phyloP scores from a whole-genome alignment of 2,888 invertebrate genomes.

The Cremastobaeus sp. region DNA sequence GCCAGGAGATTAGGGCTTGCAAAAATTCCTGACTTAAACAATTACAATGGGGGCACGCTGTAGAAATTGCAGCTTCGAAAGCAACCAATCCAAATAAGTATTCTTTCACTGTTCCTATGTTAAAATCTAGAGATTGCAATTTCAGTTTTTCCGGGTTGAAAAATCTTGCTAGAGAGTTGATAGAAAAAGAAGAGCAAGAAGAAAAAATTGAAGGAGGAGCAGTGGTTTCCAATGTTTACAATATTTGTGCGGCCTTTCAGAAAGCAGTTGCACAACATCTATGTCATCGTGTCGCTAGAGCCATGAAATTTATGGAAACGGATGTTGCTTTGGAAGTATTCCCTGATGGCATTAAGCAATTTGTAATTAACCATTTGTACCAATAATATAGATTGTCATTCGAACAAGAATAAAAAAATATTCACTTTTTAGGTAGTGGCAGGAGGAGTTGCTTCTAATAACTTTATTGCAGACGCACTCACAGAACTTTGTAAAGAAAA shows the following conservation, averaged over 20 bases:
- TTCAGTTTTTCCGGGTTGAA: conserved; percentile 94
- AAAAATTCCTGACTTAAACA: conserved; percentile 86
- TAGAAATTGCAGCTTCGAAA: conserved; percentile 88
- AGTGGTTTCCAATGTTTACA: conserved; percentile 86
- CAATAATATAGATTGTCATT: neutral
- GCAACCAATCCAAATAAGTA: conserved; percentile 84
- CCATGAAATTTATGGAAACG: conserved; percentile 83
- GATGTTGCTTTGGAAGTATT: conserved; percentile 81
- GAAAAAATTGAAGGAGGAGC: conserved; percentile 83
- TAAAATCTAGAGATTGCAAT: conserved; percentile 86
- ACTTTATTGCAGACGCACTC: conserved; percentile 86
- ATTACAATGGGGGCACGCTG: conserved; percentile 88
- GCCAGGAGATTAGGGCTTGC: conserved; percentile 90
- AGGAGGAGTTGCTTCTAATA: conserved; percentile 97
- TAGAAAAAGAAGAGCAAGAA: conserved; percentile 81
- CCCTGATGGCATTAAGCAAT: conserved; percentile 80
- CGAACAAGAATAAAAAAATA: conserved; percentile 13
- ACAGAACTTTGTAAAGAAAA: conserved; percentile 83
- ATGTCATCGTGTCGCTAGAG: conserved; percentile 89
- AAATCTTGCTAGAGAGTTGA: conserved; percentile 81
- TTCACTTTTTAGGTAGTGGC: conserved; percentile 85
- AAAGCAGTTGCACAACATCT: conserved; percentile 87
- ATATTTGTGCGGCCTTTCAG: conserved; percentile 93
- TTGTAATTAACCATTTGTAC: conserved; percentile 78
- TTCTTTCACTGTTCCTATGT: conserved; percentile 84